Evolutionary conservation across 1,140 invertebrate genomes (phyloP), one percentile per base, ranked within the genome.

Genomic region (Chlorops oryzae): DNA sequence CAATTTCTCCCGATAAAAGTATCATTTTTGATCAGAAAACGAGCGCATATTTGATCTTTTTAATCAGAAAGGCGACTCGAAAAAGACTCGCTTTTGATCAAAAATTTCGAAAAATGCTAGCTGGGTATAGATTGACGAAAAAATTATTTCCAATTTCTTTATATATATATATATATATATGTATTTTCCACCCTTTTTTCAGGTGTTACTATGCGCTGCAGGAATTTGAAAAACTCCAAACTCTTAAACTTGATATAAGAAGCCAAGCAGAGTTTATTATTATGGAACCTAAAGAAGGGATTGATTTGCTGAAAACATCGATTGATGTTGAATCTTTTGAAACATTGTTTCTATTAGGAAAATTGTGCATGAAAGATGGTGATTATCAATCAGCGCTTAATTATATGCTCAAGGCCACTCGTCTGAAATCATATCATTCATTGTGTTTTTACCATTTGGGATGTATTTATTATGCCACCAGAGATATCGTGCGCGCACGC

Each of bases 401-500:
- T 51, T 77, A 79, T 52, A 77, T 88, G 58, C 72, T 88, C 13
- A 84, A 87, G 76, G 82, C 88, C 27, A 82, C 87, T 2, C 85
- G 88, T 63, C 59, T 82, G 13, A 80, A 90, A 70, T 78, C 85
- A 3, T 78, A 85, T 56, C 81, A 83, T 72, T 82, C 80, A 60
- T 76, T 83, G 53, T 84, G 83, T 58, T 88, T 90, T 71, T 67
- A 86, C 27, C 83, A 85, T 63, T 74, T 95, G 47, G 90, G 88
- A 12, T 77, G 82, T 60, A 85, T 83, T 70, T 92, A 91, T 73
- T 62, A 75, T 57, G 67, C 61, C 59, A 80, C 54, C 58, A 76
- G 79, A 22, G 80, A 88, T 63, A 61, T 81, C 23, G 75, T 80
- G 28, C 84, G 87, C 61, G 82, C 87, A 3, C 80, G 79, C 55